Evolutionary conservation across 2,888 invertebrate species (phyloP).

Genomic region (Allolobophora icterica): DNA sequence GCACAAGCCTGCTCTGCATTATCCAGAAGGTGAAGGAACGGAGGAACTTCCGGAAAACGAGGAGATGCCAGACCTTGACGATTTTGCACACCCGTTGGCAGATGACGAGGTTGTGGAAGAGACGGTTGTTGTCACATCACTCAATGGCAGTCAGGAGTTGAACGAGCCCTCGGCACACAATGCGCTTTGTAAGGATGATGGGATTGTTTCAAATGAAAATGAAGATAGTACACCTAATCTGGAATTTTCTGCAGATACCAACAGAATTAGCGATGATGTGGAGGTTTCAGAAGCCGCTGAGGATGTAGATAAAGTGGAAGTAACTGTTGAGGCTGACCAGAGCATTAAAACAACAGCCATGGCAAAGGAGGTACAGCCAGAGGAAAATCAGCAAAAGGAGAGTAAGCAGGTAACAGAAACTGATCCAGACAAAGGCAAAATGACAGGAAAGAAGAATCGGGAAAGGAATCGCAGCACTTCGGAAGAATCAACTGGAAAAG

Average conservation of each 20-base stretch:
- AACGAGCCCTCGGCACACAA: neutral
- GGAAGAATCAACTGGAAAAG: neutral
- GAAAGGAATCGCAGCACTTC: neutral
- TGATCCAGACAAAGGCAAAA: neutral
- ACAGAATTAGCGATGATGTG: neutral
- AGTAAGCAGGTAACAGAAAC: neutral
- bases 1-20: neutral
- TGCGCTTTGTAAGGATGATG: neutral
- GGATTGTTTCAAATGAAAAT: neutral
- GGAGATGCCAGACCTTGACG: neutral
- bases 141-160: slow-evolving; percentile 23
- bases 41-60: neutral
- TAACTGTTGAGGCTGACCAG: neutral
- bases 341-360: neutral
- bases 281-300: neutral
- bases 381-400: neutral
- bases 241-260: neutral
- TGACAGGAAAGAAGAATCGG: neutral
- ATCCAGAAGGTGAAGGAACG: neutral
- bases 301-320: neutral
- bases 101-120: neutral
- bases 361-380: neutral
- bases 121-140: neutral
- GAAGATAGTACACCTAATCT: neutral
- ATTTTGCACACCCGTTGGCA: slow-evolving; percentile 15